phyloP scores from a whole-genome alignment of 2,113 vertebrate species.

The Brienomyrus brachyistius region DNA sequence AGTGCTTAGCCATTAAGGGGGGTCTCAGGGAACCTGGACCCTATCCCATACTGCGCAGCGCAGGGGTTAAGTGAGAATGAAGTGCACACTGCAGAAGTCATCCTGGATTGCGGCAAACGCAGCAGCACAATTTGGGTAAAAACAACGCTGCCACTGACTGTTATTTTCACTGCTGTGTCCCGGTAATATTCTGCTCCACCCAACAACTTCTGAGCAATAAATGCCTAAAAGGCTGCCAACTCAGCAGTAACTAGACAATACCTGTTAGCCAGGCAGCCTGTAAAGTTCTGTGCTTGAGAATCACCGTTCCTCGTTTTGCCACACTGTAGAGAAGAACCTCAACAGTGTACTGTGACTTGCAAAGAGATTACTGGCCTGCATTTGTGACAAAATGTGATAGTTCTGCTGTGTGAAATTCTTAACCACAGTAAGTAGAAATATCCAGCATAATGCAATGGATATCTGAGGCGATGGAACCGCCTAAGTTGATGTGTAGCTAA shows the following conservation, averaged over 20 bases:
- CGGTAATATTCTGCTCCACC: not conserved
- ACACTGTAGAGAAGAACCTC: not conserved
- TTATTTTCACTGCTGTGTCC: not conserved
- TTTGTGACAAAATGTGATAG: not conserved
- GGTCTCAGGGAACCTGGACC: not conserved
- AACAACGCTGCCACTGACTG: not conserved
- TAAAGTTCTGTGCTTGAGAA: not conserved
- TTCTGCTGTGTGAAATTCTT: not conserved
- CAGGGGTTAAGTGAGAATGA: not conserved
- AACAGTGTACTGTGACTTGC: not conserved
- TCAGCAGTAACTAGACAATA: not conserved
- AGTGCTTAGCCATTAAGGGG: not conserved
- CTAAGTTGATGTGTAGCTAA: not conserved
- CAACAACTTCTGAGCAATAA: not conserved
- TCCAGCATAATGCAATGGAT: not conserved
- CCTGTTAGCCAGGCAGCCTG: not conserved
- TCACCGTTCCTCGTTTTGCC: not conserved
- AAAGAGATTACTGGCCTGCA: not conserved
- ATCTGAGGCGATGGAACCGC: not conserved
- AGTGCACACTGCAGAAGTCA: not conserved
- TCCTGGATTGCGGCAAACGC: not conserved
- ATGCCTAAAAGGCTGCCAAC: not conserved
- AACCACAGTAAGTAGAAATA: not conserved
- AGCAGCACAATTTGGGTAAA: not conserved
- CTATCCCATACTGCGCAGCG: not conserved